Evolutionary conservation across 1,140 invertebrate genomes (phyloP).

Genomic region (Riptortus pedestris): DNA sequence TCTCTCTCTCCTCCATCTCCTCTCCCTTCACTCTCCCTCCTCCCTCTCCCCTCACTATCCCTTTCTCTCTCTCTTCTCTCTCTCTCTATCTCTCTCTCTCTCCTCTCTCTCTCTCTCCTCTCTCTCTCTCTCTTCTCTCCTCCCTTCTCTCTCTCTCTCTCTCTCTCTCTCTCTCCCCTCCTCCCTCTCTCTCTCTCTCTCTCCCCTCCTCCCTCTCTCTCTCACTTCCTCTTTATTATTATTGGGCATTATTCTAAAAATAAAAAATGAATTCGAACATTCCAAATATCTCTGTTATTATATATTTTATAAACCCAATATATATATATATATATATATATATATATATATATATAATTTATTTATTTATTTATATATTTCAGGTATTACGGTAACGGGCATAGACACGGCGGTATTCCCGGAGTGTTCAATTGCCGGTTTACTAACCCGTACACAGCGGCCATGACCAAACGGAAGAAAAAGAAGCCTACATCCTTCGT

Average conservation of each 20-base stretch:
- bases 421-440: slow-evolving; percentile 84
- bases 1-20: background rate
- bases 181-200: background rate
- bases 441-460: slow-evolving; percentile 50
- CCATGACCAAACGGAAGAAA: slow-evolving; percentile 63
- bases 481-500: slow-evolving; percentile 81
- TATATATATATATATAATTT: too few species aligned
- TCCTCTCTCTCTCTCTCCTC: background rate
- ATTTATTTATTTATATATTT: slow-evolving; percentile 7
- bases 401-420: slow-evolving; percentile 50
- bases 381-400: slow-evolving; percentile 27
- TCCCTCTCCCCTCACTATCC: background rate
- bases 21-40: background rate
- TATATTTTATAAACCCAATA: too few species aligned
- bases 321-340: too few species aligned
- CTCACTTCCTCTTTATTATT: too few species aligned
- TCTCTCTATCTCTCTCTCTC: background rate
- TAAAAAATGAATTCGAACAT: too few species aligned
- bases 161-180: background rate
- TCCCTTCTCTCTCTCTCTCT: background rate
- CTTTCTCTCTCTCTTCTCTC: background rate
- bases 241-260: too few species aligned
- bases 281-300: too few species aligned
- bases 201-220: too few species aligned
- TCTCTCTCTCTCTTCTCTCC: background rate